Conservation (phyloP, 2,113 vertebrate genomes). For the Silurus meridionalis region DNA sequence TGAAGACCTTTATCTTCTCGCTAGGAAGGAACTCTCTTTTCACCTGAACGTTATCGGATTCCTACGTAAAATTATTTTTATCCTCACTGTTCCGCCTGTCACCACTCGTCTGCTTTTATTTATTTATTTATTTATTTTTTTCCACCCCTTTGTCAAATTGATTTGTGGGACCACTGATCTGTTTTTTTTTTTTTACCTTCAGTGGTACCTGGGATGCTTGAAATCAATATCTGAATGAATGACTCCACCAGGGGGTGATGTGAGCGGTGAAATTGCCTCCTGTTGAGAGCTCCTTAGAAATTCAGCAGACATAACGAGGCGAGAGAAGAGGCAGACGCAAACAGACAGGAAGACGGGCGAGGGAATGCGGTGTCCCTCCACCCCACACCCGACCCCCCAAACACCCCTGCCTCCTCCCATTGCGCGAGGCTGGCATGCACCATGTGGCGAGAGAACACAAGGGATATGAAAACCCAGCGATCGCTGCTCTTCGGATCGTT, state of each 20-base stretch:
- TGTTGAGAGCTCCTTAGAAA: conserved; percentile 14
- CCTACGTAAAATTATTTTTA: not conserved
- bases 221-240: conserved; percentile 38
- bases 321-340: not conserved
- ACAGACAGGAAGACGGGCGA: too few relatives aligned
- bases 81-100: not conserved
- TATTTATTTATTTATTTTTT: not conserved
- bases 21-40: not conserved
- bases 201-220: conserved; percentile 20
- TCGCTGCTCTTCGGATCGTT: not conserved
- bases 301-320: not conserved
- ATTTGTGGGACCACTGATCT: conserved; percentile 29
- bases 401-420: not conserved
- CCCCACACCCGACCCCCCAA: too few relatives aligned
- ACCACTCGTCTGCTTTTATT: conserved; percentile 6
- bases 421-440: not conserved
- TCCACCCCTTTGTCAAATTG: conserved; percentile 4
- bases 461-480: not conserved
- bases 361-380: not conserved
- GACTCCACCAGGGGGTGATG: conserved; percentile 40
- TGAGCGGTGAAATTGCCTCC: conserved; percentile 30
- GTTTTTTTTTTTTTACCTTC: conserved; percentile 24
- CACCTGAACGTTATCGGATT: not conserved
- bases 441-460: conserved; percentile 3
- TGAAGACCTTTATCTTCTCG: not conserved